Conservation (phyloP, 1,140 invertebrate species). For the Dreissena rostriformis region DNA sequence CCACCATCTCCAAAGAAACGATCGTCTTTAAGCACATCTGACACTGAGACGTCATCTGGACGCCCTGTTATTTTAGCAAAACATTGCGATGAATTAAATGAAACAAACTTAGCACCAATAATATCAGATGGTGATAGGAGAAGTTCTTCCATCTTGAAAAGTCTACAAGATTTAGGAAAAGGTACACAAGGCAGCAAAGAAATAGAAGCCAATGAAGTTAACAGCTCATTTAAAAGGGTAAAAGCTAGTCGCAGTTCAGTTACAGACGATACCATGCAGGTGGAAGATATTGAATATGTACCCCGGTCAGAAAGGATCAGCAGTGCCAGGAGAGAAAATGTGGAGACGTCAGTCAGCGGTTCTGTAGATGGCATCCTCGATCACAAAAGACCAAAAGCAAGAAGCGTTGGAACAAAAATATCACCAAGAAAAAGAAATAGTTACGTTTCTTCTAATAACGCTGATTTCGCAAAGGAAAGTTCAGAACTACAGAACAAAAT, state of each 20-base stretch:
- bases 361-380: background rate
- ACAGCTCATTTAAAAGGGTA: no score
- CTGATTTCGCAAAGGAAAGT: background rate
- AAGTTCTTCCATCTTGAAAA: no score
- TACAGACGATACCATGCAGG: background rate
- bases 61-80: background rate
- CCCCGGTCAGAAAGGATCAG: background rate
- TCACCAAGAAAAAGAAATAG: background rate
- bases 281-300: background rate
- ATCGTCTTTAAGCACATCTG: constrained; percentile 1
- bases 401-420: background rate
- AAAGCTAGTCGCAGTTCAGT: background rate
- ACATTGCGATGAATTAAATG: no score
- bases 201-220: no score
- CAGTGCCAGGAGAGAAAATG: background rate
- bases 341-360: background rate
- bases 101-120: no score
- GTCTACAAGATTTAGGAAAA: no score
- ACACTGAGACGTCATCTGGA: constrained; percentile 9
- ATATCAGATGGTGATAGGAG: no score
- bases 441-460: background rate
- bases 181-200: no score
- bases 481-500: background rate
- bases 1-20: constrained; percentile 47
- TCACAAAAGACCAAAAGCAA: background rate